Base-by-base conservation (phyloP, 2,888 invertebrate genomes). In the Syrista parreyssii region DNA sequence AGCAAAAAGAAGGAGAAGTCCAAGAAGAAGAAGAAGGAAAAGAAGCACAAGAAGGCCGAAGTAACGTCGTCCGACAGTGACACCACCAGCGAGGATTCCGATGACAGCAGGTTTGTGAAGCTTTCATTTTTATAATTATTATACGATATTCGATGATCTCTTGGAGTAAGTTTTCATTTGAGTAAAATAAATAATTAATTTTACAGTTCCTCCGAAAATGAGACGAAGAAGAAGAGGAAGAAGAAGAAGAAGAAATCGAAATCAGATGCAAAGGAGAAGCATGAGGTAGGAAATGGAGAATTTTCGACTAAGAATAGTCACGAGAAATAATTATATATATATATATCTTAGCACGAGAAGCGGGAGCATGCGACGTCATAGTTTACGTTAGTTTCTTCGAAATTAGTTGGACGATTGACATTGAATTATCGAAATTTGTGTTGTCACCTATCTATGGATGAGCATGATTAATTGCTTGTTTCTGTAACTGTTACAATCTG, bases 231-330 rank as follows among this genome's bases (percentile, higher is more conserved):
- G 88, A 92, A 94, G 82, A 96, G 96, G 92, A 96, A 96, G 93
- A 96, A 95, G 82, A 96, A 96, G 92, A 96, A 96, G 93, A 96
- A 96, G 92, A 96, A 95, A 90, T 94, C 95, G 0, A 96, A 96
- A 89, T 84, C 87, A 80, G 82, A 92, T 88, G 86, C 91, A 90
- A 84, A 92, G 91, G 89, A 92, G 75, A 90, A 88, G 76, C 84
- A 84, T 76, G 87, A 85, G 87, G 88, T 88, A 85, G 76, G 83
- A 81, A 77, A 79, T 71, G 35, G 74, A 73, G 69, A 82, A 68
- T 12, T 81, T 82, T 75, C 76, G 36, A 68, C 74, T 71, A 73
- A 31, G 68, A 68, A 79, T 32, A 36, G 68, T 82, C 77, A 75
- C 84, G 80, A 81, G 80, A 78, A 80, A 79, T 74, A 75, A 81